Conservation (phyloP, 1,140 invertebrate genomes). For the Drosophila neocordata region DNA sequence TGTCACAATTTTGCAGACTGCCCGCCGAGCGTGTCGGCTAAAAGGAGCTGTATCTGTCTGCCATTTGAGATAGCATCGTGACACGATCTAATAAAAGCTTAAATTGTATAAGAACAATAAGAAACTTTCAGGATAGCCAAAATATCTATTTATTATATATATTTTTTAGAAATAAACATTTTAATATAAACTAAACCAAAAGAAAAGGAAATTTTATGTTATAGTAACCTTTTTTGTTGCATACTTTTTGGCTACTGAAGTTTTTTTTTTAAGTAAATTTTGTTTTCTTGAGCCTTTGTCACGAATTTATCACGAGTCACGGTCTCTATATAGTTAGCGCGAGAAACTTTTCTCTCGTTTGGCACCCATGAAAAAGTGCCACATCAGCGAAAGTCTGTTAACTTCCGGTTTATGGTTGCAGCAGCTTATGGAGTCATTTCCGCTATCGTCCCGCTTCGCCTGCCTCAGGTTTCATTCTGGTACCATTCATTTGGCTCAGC, state of each 20-base stretch:
- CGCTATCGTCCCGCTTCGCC: conserved; percentile 40
- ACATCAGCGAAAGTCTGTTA: conserved; percentile 81
- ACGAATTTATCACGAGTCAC: background rate
- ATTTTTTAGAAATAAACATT: too few species aligned
- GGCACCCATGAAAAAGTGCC: conserved; percentile 63
- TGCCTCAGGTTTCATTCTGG: conserved; percentile 15
- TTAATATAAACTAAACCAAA: too few species aligned
- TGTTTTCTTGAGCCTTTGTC: background rate
- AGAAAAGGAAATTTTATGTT: too few species aligned
- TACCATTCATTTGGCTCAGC: conserved; percentile 72
- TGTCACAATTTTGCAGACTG: conserved; percentile 79
- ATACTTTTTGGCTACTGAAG: background rate
- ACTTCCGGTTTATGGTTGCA: conserved; percentile 81
- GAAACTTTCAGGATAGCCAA: too few species aligned
- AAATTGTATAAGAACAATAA: background rate
- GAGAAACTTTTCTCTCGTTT: conserved; percentile 10
- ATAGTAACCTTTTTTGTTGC: background rate
- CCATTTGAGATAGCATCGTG: conserved; percentile 6
- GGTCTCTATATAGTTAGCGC: background rate
- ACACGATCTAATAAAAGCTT: background rate
- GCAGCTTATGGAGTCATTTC: conserved; percentile 80
- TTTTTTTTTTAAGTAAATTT: too few species aligned
- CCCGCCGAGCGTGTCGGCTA: conserved; percentile 65
- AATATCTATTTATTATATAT: too few species aligned
- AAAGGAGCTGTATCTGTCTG: conserved; percentile 17